Conservation (phyloP, 2,888 invertebrate species). For the Pristionchus arcanus region DNA sequence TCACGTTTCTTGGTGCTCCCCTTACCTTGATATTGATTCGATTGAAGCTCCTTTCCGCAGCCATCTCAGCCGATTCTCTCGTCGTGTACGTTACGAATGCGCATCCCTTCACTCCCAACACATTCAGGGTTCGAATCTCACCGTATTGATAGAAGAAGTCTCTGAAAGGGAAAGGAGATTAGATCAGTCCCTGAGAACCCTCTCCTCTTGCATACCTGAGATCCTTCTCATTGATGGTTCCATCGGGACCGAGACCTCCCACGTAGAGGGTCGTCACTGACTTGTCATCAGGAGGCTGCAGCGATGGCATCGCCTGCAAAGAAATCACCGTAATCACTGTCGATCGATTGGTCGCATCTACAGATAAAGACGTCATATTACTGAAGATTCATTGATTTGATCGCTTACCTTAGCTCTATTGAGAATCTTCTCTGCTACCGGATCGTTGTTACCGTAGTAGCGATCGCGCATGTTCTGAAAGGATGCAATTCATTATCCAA, state of each 20-base stretch:
- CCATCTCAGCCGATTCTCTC: slow-evolving; percentile 91
- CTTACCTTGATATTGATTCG: slow-evolving; percentile 87
- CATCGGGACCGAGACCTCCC: slow-evolving; percentile 91
- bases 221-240: slow-evolving; percentile 89
- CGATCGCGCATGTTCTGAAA: slow-evolving; percentile 92
- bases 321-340: neutral
- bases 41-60: slow-evolving; percentile 92
- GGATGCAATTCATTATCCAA: no score
- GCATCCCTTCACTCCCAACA: slow-evolving; percentile 92
- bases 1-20: no score
- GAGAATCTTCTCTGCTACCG: slow-evolving; percentile 94
- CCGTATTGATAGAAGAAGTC: slow-evolving; percentile 99
- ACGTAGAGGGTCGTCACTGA: slow-evolving; percentile 97
- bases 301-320: slow-evolving; percentile 90
- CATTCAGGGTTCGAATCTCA: slow-evolving; percentile 93
- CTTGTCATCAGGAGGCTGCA: slow-evolving; percentile 95
- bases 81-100: slow-evolving; percentile 97
- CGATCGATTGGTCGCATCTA: neutral
- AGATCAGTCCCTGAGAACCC: neutral
- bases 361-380: no score
- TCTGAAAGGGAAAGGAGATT: slow-evolving; percentile 80
- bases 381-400: no score
- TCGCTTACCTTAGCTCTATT: slow-evolving; percentile 84
- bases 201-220: slow-evolving; percentile 80
- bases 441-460: slow-evolving; percentile 95